A percentile compares a stretch with the other conserved stretches of the same genome.
Conservation (phyloP, 2,797 vertebrate species). For the Hirundo rustica region DNA sequence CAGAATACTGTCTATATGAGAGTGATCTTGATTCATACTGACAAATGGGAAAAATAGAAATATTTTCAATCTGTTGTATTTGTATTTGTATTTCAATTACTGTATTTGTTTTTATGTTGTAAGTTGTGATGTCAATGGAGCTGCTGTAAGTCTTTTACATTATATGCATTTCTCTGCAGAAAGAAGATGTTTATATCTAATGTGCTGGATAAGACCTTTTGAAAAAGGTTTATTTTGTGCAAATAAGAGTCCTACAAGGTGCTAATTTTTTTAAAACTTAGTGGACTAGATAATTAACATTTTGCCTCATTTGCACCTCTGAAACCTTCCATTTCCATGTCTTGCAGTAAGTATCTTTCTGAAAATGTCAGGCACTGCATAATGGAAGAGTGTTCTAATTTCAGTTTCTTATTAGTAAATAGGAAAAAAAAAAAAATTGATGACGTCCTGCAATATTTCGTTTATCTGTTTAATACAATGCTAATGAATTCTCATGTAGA, state of each 20-base stretch:
- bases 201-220: slow-evolving; percentile 6
- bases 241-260: slow-evolving; percentile 8
- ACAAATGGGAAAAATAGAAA: background rate
- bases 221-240: slow-evolving; percentile 25
- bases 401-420: slow-evolving; percentile 29
- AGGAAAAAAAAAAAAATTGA: background rate
- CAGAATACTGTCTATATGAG: background rate
- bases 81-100: background rate
- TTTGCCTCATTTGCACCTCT: slow-evolving; percentile 33
- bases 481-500: background rate
- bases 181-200: background rate
- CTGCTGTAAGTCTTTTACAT: background rate
- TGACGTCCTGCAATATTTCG: background rate
- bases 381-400: slow-evolving; percentile 39
- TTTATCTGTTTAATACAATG: background rate
- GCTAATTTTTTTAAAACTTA: slow-evolving; percentile 34
- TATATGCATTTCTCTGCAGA: background rate
- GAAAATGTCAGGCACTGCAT: slow-evolving; percentile 41
- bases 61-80: background rate
- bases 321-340: slow-evolving; percentile 22
- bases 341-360: slow-evolving; percentile 8
- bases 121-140: background rate
- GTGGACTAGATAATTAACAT: slow-evolving; percentile 40
- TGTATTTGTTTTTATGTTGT: background rate
- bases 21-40: background rate